Conservation (phyloP, 2,888 invertebrate genomes). For the Notocelia uddmanniana region DNA sequence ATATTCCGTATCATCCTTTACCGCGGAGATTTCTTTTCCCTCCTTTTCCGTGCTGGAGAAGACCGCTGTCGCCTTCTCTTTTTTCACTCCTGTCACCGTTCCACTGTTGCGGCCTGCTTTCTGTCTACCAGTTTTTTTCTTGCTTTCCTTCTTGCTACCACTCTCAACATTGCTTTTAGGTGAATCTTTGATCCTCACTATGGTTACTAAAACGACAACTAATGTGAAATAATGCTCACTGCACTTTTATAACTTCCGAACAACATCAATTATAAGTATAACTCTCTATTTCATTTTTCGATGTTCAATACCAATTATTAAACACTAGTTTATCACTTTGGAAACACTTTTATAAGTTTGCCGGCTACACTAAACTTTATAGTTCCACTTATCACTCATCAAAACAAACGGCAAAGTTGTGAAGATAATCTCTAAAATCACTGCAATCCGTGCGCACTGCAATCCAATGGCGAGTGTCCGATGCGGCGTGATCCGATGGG, state of each 20-base stretch:
- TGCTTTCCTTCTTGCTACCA: constrained; percentile 87
- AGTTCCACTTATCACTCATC: constrained; percentile 37
- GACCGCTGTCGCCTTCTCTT: constrained; percentile 68
- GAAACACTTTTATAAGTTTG: constrained; percentile 31
- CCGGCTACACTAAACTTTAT: constrained; percentile 43
- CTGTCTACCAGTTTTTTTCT: constrained; percentile 87
- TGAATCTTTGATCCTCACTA: constrained; percentile 89
- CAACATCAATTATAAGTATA: constrained; percentile 25
- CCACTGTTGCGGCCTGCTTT: constrained; percentile 81
- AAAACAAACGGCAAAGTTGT: constrained; percentile 27
- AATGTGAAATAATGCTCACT: constrained; percentile 33
- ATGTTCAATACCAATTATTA: constrained; percentile 3
- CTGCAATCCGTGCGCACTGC: constrained; percentile 83
- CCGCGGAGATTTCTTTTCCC: constrained; percentile 62
- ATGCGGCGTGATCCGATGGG: constrained; percentile 55
- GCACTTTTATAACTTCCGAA: constrained; percentile 18
- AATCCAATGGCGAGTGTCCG: constrained; percentile 73
- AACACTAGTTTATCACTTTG: constrained; percentile 9
- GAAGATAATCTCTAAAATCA: constrained; percentile 67
- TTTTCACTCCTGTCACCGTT: constrained; percentile 79
- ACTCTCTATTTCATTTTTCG: constrained; percentile 8
- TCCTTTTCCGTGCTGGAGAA: constrained; percentile 72
- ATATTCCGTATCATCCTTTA: constrained; percentile 67
- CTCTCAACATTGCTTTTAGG: constrained; percentile 87
- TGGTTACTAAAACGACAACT: constrained; percentile 80